phyloP scores from a whole-genome alignment of 1,140 invertebrate genomes.

The Harpegnathos saltator region DNA sequence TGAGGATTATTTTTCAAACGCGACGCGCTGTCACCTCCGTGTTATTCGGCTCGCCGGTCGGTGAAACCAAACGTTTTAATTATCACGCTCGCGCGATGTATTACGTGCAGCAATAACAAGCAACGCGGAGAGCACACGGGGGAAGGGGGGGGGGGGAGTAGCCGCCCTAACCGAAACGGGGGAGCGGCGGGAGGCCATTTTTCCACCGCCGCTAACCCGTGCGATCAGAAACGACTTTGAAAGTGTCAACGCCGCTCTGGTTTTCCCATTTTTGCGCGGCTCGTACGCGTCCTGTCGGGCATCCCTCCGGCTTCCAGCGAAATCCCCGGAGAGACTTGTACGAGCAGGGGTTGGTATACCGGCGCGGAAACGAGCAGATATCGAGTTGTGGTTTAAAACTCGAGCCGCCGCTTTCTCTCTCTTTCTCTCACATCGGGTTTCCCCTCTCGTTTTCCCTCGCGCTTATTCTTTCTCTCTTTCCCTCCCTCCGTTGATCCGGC shows the following conservation, averaged over 20 bases:
- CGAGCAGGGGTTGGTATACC: slow-evolving; percentile 76
- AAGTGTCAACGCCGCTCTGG: slow-evolving; percentile 55
- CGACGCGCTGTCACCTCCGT: neutral
- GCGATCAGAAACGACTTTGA: slow-evolving; percentile 59
- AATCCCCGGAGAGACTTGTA: slow-evolving; percentile 76
- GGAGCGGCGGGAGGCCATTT: slow-evolving; percentile 22
- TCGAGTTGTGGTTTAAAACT: slow-evolving; percentile 85
- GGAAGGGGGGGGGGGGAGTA: too few relatives aligned
- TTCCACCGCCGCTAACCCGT: slow-evolving; percentile 40
- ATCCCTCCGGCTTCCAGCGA: slow-evolving; percentile 75
- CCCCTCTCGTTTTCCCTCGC: neutral
- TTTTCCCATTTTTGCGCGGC: slow-evolving; percentile 80
- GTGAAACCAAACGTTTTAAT: slow-evolving; percentile 44
- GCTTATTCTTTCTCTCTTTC: slow-evolving; percentile 5
- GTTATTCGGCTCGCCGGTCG: neutral
- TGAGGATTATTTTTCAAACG: neutral
- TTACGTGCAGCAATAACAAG: slow-evolving; percentile 38
- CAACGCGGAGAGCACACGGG: too few relatives aligned
- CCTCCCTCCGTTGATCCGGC: slow-evolving; percentile 46
- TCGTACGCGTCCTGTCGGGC: slow-evolving; percentile 59
- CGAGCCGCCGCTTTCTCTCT: slow-evolving; percentile 76
- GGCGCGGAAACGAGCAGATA: slow-evolving; percentile 81
- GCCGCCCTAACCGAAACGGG: slow-evolving; percentile 36
- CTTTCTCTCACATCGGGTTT: slow-evolving; percentile 58
- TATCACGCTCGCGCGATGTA: slow-evolving; percentile 2